Base-by-base conservation (phyloP, 2,797 vertebrate genomes). In the Microcaecilia unicolor region DNA sequence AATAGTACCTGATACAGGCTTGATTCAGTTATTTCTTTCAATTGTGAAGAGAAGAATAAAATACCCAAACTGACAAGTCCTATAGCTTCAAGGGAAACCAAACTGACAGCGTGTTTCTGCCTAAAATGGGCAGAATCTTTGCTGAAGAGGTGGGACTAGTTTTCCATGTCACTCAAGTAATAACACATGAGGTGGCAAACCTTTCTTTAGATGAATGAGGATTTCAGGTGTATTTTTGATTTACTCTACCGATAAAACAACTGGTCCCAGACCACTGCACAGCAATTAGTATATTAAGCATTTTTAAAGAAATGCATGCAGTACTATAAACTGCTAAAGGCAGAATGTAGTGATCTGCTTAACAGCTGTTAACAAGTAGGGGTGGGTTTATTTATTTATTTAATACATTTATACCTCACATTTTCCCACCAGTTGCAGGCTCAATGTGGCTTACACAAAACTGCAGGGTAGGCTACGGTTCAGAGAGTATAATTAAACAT, bases 11-110 rank as follows among this genome's bases (percentile, higher is more conserved):
- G 31, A 2, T n/a, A 9, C 3, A 22, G 17, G n/a, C 43, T 9
- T 48, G 39, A 43, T 1, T 28, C 6, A 50, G 28, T 27, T 40
- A 29, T 28, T 41, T 22, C n/a, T 41, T 33, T 57, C 15, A 27
- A 15, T 7, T 12, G 36, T 1, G 0, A 37, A 33, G 2, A 37
- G 8, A 20, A 50, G 50, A 41, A 13, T 1, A 8, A 46, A 31
- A n/a, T 13, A n/a, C n/a, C 20, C 36, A 18, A 55, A 13, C 22
- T 7, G 33, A 8, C 11, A 7, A 3, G 44, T 39, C 17, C 17
- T 21, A 9, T 2, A 22, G 10, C 51, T 31, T 34, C 30, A 6
- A n/a, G n/a, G n/a, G n/a, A n/a, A n/a, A n/a, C n/a, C n/a, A n/a
- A n/a, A n/a, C n/a, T n/a, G n/a, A n/a, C n/a, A n/a, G n/a, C n/a